Evolutionary conservation across 2,113 vertebrate species (phyloP).

Genomic region (Anolis carolinensis): DNA sequence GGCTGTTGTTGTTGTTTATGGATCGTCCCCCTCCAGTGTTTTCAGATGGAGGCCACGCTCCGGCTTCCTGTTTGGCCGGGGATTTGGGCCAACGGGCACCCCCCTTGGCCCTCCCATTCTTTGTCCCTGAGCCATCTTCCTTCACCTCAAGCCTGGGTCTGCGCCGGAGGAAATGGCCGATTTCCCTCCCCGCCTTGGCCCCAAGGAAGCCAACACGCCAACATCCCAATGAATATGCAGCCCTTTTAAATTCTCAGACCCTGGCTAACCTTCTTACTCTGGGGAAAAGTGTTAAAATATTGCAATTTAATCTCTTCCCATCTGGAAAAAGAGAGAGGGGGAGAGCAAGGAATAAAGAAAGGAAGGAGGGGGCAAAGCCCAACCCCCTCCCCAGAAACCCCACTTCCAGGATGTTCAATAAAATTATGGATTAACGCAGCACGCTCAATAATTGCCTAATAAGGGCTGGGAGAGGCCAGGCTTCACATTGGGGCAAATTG

Average conservation of each 20-base stretch:
- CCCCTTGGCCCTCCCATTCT: not conserved
- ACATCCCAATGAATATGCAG: conserved; percentile 19
- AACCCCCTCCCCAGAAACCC: not conserved
- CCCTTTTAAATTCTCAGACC: not conserved
- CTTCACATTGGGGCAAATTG: not conserved
- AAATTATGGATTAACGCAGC: conserved; percentile 43
- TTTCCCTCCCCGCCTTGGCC: not conserved
- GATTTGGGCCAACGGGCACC: not conserved
- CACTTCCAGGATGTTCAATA: conserved; percentile 5
- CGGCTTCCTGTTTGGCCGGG: not conserved
- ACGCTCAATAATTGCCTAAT: not conserved
- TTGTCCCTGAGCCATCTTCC: not conserved
- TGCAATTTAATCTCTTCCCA: not conserved
- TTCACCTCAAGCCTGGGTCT: not conserved
- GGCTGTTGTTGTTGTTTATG: not conserved
- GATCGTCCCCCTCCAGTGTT: not conserved
- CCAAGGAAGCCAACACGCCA: not conserved
- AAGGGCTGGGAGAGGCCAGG: not conserved
- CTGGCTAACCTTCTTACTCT: not conserved
- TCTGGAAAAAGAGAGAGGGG: conserved; percentile 2
- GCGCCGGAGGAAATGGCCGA: not conserved
- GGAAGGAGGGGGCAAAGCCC: not conserved
- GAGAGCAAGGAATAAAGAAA: not conserved
- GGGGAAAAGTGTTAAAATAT: conserved; percentile 8
- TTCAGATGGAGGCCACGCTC: not conserved